Base-by-base conservation (phyloP, 1,140 invertebrate species). In the Lasaia peninsularis region DNA sequence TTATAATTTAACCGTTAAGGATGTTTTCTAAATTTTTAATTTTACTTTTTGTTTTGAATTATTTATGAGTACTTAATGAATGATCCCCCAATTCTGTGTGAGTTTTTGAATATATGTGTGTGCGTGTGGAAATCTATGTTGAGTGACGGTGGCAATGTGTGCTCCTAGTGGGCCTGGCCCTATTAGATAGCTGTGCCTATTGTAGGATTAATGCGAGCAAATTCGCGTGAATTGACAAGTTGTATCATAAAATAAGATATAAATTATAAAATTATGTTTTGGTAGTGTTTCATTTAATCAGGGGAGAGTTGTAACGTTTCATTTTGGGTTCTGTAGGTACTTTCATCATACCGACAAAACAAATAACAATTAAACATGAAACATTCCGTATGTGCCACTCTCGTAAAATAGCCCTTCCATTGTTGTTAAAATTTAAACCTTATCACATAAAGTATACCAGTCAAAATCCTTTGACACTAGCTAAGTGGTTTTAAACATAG, bases 351-450 rank as follows among this genome's bases (percentile, higher is more conserved):
- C 35, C 56, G 53, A 55, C 52, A 65, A 62, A 65, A 65, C 63
- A 65, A 62, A 65, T 65, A 65, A 65, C 63, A 65, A 65, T 65
- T 65, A 65, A 65, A 66, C 54, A 62, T 57, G 57, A 62, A 66
- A 59, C 64, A 62, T 60, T 59, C 60, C 64, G 56, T 58, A 62
- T 56, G 64, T 66, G 60, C 44, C 57, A 56, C 33, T 53, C 48
- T 53, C 37, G 34, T 14, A 35, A 59, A 62, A 66, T 66, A 52
- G 56, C 48, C 18, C 35, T 11, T 11, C 9, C 32, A 44, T 24
- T 12, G 6, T 21, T 12, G 2, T 34, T 8, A 4, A 52, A 48
- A 57, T 33, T 5, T 1, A 44, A 52, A 16, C 31, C 24, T 62
- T 18, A 11, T 14, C 3, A 0, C 11, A 14, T 3, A 1, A 8